Base-by-base conservation (phyloP, 2,113 vertebrate species). In the Lepus americanus region DNA sequence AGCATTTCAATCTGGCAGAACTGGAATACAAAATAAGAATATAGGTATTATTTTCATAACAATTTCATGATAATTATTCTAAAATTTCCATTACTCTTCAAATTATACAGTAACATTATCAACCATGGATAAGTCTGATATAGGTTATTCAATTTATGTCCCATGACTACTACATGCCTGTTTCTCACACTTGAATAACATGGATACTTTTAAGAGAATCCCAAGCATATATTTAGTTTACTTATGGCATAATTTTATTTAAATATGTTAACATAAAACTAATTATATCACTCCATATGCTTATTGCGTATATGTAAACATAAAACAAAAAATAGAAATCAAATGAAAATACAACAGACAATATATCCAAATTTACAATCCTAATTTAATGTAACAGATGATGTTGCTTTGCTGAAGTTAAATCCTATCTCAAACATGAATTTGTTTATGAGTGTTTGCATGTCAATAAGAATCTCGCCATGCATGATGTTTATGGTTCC, bases 211-310 rank as follows among this genome's bases (percentile, higher is more conserved):
- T 29, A 59, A 73, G 67, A 93, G 2, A 92, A 64, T 93, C 12
- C 3, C 17, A 74, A 64, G 63, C n/a, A 84, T 39, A 88, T 9
- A 76, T 64, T 69, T 66, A 73, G 10, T 90, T 94, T 53, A 87
- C 27, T 85, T 44, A 22, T 81, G 22, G 59, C 17, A 94, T 77
- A 81, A 87, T 93, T 97, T 94, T 92, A 87, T 67, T 92, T 93
- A 87, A 92, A 85, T 85, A 80, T 78, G 12, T 87, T 94, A 87
- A 69, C 78, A 93, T 90, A 39, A 87, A 89, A 84, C 84, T 93
- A 97, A 89, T 96, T 95, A 94, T 87, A 85, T 92, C 84, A 88
- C 6, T 39, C 94, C 94, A 94, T 95, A 95, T 92, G 93, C 77
- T 92, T 94, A 92, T 64, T 82, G 64, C 23, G 70, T 39, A 81